phyloP scores from a whole-genome alignment of 1,140 invertebrate genomes.

The Sitodiplosis mosellana region DNA sequence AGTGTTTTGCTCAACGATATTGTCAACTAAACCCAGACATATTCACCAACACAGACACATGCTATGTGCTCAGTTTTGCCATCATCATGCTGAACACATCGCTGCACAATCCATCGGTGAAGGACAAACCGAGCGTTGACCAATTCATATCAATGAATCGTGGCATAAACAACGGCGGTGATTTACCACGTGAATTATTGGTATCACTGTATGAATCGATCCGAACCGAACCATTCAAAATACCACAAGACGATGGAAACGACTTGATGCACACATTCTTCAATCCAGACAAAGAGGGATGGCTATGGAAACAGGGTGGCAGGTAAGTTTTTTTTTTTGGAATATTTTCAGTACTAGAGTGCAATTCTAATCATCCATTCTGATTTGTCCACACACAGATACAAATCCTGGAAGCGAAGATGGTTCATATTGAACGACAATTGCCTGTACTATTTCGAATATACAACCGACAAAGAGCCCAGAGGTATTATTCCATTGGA shows the following conservation, averaged over 20 bases:
- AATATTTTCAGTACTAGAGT: too few species aligned
- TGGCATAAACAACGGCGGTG: conserved; percentile 92
- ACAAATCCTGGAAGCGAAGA: conserved; percentile 95
- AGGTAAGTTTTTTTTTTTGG: conserved; percentile 26
- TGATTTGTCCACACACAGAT: conserved; percentile 34
- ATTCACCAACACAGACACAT: conserved; percentile 94
- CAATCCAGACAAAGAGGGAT: conserved; percentile 98
- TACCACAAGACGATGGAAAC: conserved; percentile 97
- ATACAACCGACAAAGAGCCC: conserved; percentile 96
- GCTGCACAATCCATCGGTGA: conserved; percentile 93
- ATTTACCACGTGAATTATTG: conserved; percentile 74
- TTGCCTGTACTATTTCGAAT: conserved; percentile 98
- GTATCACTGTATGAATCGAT: conserved; percentile 93
- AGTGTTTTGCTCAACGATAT: conserved; percentile 93
- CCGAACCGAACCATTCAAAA: conserved; percentile 98
- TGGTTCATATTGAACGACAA: conserved; percentile 99
- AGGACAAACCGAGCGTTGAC: conserved; percentile 92
- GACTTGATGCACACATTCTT: conserved; percentile 99
- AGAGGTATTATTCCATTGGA: conserved; percentile 91
- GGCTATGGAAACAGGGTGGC: conserved; percentile 96
- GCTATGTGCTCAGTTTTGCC: conserved; percentile 95
- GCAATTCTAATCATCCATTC: too few species aligned
- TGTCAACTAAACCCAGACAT: conserved; percentile 93
- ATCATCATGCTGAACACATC: conserved; percentile 99
- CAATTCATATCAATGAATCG: conserved; percentile 96